Evolutionary conservation across 2,113 vertebrate species (phyloP).

Genomic region (Diadophis punctatus): DNA sequence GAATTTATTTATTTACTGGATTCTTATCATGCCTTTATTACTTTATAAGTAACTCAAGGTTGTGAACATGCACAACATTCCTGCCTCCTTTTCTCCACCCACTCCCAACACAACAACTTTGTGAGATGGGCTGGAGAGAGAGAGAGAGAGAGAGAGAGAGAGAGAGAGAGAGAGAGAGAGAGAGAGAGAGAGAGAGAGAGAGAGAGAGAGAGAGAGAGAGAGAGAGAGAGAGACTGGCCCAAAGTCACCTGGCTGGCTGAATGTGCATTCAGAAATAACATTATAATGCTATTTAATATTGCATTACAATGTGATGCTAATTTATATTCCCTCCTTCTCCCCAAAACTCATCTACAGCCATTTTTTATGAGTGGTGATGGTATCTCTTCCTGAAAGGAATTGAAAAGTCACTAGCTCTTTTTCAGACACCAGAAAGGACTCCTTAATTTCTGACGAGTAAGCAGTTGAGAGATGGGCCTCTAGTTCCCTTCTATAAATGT

Average conservation of each 20-base stretch:
- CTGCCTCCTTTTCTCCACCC: neutral
- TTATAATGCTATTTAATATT: neutral
- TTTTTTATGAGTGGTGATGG: neutral
- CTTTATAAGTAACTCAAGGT: neutral
- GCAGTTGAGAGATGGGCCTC: neutral
- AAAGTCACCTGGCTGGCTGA: neutral
- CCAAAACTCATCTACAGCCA: neutral
- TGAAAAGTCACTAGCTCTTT: neutral
- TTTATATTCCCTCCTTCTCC: neutral
- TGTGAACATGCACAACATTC: neutral
- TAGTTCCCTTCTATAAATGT: constrained; percentile 31
- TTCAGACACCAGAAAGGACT: neutral
- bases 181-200: no score
- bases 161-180: no score
- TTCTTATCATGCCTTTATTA: neutral
- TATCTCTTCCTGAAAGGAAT: neutral
- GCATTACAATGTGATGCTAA: neutral
- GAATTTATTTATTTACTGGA: neutral
- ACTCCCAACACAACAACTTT: neutral
- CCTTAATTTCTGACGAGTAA: neutral
- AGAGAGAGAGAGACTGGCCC: no score
- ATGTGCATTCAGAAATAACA: neutral
- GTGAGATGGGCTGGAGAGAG: neutral
- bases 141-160: no score
- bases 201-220: no score